Percentiles rank a stretch among this genome's conserved stretches.
Conservation (phyloP, 1,140 invertebrate genomes). For the Pseudomyrmex concolor region DNA sequence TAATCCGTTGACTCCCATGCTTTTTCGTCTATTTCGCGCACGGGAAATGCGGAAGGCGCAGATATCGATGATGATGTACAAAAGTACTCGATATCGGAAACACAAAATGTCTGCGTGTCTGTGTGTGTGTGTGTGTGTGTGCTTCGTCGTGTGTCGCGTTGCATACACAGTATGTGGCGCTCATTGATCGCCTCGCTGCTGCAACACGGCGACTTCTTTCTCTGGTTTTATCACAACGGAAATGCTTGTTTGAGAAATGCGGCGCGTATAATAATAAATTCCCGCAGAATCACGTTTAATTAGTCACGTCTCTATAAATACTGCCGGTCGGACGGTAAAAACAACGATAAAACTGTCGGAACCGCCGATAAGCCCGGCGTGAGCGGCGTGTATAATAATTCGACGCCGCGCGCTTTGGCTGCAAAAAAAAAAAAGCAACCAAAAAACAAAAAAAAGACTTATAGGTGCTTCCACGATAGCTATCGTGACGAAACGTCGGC, state of each 20-base stretch:
- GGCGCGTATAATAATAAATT: not conserved
- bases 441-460: not conserved
- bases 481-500: not conserved
- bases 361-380: not conserved
- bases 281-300: slow-evolving; percentile 4
- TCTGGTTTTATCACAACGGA: not conserved
- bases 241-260: no score
- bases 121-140: no score
- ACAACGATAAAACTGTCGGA: not conserved
- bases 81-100: not conserved
- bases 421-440: not conserved
- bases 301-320: slow-evolving; percentile 8
- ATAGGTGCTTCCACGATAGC: not conserved
- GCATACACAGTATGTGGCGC: not conserved
- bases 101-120: not conserved
- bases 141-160: not conserved
- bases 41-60: not conserved
- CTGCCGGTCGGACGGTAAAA: not conserved
- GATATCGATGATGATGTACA: not conserved
- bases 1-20: not conserved
- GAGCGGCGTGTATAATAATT: not conserved
- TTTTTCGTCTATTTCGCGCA: slow-evolving; percentile 8
- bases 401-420: not conserved
- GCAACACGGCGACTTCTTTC: not conserved
- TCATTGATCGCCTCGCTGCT: not conserved